Conservation (phyloP, 2,888 invertebrate species). For the Pyrgus malvae region DNA sequence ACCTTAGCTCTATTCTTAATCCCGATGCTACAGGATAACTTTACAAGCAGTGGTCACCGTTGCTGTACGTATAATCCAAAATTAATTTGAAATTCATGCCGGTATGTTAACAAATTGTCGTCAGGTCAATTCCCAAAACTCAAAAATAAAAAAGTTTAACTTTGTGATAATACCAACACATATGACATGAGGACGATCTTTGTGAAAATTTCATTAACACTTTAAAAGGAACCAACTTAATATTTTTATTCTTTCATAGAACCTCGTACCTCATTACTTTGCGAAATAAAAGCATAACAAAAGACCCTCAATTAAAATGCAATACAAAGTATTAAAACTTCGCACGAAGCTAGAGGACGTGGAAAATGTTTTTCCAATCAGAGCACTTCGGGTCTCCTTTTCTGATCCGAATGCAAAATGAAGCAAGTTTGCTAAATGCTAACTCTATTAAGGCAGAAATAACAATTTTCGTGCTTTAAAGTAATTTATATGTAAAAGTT, state of each 20-base stretch:
- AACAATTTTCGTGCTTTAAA: constrained; percentile 15
- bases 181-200: too few species aligned
- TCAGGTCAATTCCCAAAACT: too few species aligned
- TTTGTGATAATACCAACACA: too few species aligned
- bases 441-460: constrained; percentile 28
- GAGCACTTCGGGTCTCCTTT: constrained; percentile 50
- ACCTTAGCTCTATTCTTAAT: too few species aligned
- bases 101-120: too few species aligned
- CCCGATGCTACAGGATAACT: too few species aligned
- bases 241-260: not conserved
- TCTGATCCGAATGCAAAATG: constrained; percentile 58
- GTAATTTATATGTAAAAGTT: not conserved
- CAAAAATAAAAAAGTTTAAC: too few species aligned
- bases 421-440: constrained; percentile 37
- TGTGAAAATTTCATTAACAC: too few species aligned
- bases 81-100: too few species aligned
- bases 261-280: constrained; percentile 6
- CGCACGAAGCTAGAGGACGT: constrained; percentile 40
- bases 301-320: constrained; percentile 50
- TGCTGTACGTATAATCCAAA: too few species aligned
- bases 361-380: constrained; percentile 60
- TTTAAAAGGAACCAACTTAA: too few species aligned
- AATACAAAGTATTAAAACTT: constrained; percentile 54
- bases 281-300: constrained; percentile 1
- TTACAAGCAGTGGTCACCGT: too few species aligned